Base-by-base conservation (phyloP, 2,797 vertebrate species). In the Cyprinella venusta region DNA sequence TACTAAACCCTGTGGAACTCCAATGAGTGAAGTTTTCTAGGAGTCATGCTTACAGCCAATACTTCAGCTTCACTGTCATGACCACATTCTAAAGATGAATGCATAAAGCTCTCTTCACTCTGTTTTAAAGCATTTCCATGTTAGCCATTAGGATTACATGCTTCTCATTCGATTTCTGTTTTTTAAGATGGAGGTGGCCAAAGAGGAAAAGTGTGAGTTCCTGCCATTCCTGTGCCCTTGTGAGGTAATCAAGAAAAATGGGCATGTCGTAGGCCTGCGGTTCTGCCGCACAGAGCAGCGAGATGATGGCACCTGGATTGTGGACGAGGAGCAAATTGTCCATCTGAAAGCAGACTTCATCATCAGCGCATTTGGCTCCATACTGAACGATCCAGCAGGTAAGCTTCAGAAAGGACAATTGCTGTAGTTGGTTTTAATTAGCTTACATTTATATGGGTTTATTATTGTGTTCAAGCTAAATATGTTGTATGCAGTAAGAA, bases 201-300 rank as follows among this genome's bases (percentile, higher is more conserved):
- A 94, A 87, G 96, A 98, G 88, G 97, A 98, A 90, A 95, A 95
- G 88, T 99, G 97, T 72, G 97, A 99, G 93, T 98, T 98, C 91
- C 88, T 98, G 79, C 97, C 97, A 83, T 98, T 97, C 90, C 93
- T 98, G 24, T 96, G 95, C 21, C 97, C 97, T 72, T 90, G 90
- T 50, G 96, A 96, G 87, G 96, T 98, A 87, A 92, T 97, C 82
- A 86, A 96, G 79, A 97, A 94, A 90, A 93, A 92, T 40, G 95
- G 95, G 5, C 94, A 76, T 68, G 93, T 98, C 26, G 92, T 93
- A 16, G 96, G 92, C 40, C 85, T 98, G 89, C 94, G 96, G 71
- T 96, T 99, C 91, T 94, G 95, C 84, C 95, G 96, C 70, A 98
- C 97, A 0, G 97, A 99, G 79, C 96, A 96, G 90, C 95, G 91